phyloP scores from a whole-genome alignment of 2,888 invertebrate genomes.

The Sabatieria punctata region DNA sequence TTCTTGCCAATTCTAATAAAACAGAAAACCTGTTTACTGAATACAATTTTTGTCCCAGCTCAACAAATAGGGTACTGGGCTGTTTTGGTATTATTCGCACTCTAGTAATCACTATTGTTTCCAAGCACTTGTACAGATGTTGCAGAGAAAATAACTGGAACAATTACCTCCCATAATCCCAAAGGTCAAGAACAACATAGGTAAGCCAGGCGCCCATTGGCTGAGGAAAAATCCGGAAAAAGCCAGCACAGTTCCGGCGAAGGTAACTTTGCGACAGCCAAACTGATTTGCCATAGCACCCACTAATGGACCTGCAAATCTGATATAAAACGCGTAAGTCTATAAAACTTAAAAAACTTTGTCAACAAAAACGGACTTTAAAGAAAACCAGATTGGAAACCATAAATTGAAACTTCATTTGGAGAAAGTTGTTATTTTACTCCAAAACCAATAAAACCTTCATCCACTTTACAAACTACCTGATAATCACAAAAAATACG shows the following conservation, averaged over 20 bases:
- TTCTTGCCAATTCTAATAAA: too few relatives aligned
- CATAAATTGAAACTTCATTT: background rate
- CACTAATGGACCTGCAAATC: conserved; percentile 66
- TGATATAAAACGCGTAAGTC: background rate
- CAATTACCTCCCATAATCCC: conserved; percentile 61
- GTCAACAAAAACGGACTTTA: background rate
- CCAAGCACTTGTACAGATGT: too few relatives aligned
- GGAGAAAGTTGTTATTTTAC: conserved; percentile 1
- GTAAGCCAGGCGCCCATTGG: conserved; percentile 48
- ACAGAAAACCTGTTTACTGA: too few relatives aligned
- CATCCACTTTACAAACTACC: too few relatives aligned
- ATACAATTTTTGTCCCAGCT: too few relatives aligned
- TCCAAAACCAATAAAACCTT: too few relatives aligned
- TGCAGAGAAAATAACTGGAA: too few relatives aligned
- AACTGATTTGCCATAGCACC: conserved; percentile 84
- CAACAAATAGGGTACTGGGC: too few relatives aligned
- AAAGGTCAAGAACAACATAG: conserved; percentile 61
- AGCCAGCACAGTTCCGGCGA: conserved; percentile 58
- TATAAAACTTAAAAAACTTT: background rate
- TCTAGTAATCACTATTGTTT: too few relatives aligned
- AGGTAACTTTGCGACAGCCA: conserved; percentile 76
- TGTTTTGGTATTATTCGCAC: too few relatives aligned
- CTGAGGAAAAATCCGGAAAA: conserved; percentile 59
- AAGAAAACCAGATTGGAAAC: background rate
- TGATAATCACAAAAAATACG: too few relatives aligned